Percentiles rank a stretch among this genome's conserved stretches.
Evolutionary conservation across 2,888 invertebrate genomes (phyloP).

Genomic region (Lochmaea crataegi): DNA sequence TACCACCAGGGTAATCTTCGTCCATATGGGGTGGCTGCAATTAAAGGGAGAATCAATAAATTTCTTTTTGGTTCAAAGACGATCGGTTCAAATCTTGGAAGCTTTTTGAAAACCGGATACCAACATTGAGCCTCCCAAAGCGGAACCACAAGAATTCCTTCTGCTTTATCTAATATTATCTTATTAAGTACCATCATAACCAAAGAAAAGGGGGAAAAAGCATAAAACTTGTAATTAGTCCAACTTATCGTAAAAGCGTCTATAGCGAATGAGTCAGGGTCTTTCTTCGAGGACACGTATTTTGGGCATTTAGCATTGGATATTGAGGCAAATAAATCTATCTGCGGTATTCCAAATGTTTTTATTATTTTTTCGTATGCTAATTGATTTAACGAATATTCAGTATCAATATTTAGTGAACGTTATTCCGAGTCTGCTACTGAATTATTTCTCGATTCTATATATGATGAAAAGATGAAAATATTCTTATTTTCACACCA

Average conservation of each 20-base stretch:
- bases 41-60: conserved; percentile 21
- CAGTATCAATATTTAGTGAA: conserved; percentile 19
- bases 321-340: conserved; percentile 25
- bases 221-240: too few species aligned
- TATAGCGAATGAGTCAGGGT: conserved; percentile 19
- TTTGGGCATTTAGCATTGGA: conserved; percentile 24
- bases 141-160: conserved; percentile 27
- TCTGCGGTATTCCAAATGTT: conserved; percentile 12
- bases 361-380: neutral
- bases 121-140: conserved; percentile 28
- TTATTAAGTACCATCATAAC: conserved; percentile 5
- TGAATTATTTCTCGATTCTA: conserved; percentile 1
- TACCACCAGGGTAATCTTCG: conserved; percentile 24
- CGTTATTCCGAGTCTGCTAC: conserved; percentile 18
- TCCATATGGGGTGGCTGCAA: conserved; percentile 18
- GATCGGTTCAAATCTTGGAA: conserved; percentile 11
- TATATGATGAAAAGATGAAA: conserved; percentile 6
- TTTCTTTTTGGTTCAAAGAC: conserved; percentile 13
- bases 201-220: too few species aligned
- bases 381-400: conserved; percentile 35
- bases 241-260: too few species aligned
- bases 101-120: conserved; percentile 24
- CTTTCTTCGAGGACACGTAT: conserved; percentile 24
- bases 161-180: conserved; percentile 18
- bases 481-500: conserved; percentile 15